phyloP scores from a whole-genome alignment of 2,888 invertebrate species.

The Archips crataeganus region DNA sequence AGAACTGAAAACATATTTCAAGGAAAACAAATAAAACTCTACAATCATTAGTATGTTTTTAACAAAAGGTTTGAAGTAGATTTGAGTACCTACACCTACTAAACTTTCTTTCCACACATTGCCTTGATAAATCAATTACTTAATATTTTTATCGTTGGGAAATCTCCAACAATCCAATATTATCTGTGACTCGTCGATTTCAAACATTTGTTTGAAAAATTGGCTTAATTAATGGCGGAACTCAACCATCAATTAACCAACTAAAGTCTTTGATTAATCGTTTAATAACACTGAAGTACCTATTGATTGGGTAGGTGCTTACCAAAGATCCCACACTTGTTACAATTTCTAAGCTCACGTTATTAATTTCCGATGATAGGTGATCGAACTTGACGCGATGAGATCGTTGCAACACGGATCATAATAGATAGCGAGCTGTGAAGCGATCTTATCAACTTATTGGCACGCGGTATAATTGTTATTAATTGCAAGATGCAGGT shows the following conservation, averaged over 20 bases:
- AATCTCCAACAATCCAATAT: too few relatives aligned
- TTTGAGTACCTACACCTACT: neutral
- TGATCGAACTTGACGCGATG: conserved; percentile 10
- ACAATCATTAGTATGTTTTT: conserved; percentile 16
- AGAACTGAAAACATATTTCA: conserved; percentile 38
- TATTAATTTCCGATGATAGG: conserved; percentile 1
- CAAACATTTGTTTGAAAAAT: too few relatives aligned
- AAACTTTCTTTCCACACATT: conserved; percentile 4
- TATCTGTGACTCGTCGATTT: too few relatives aligned
- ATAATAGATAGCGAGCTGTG: conserved; percentile 28
- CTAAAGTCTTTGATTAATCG: neutral
- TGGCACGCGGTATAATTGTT: conserved; percentile 57
- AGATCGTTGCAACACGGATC: conserved; percentile 22
- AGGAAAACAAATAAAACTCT: conserved; percentile 32
- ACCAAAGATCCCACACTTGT: neutral
- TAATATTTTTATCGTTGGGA: neutral
- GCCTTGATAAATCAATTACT: neutral
- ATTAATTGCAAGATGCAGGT: conserved; percentile 62
- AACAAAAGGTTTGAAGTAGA: neutral
- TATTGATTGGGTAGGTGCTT: neutral
- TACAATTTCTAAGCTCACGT: neutral
- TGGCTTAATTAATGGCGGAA: too few relatives aligned
- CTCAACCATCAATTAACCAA: neutral
- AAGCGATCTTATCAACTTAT: conserved; percentile 47
- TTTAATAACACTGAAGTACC: too few relatives aligned